Conservation (phyloP, 2,888 invertebrate species). For the Busseola fusca region DNA sequence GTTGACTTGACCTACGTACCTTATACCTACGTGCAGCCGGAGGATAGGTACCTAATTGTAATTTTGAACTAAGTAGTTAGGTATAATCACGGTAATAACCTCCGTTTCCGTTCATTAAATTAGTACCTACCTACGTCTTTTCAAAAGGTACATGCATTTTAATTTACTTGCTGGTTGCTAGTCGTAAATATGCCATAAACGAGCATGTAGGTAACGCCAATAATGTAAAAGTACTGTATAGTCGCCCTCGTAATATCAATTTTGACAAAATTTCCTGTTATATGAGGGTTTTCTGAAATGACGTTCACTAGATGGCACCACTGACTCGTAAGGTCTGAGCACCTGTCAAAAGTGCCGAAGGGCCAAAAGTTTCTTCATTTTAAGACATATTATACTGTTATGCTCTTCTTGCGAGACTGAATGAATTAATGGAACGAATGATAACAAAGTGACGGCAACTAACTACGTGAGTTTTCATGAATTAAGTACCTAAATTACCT, state of each 20-base stretch:
- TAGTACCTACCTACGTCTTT: background rate
- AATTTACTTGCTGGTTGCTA: conserved; percentile 11
- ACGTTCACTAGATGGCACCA: background rate
- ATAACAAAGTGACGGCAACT: background rate
- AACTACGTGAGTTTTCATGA: background rate
- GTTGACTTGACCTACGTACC: background rate
- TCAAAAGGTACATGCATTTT: conserved; percentile 5
- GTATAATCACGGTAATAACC: background rate
- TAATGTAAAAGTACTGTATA: background rate
- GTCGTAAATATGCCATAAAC: conserved; percentile 30
- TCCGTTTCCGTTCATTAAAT: no score
- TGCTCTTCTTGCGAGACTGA: background rate
- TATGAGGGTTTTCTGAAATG: background rate
- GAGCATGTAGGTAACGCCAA: conserved; percentile 8
- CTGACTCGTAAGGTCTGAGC: background rate
- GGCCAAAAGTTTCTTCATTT: no score
- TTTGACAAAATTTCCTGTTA: background rate
- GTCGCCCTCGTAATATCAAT: background rate
- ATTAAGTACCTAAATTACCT: background rate
- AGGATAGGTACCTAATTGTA: background rate
- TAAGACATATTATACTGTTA: no score
- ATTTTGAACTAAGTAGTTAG: background rate
- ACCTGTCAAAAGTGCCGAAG: background rate
- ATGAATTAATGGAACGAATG: background rate
- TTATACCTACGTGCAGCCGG: background rate